phyloP scores from a whole-genome alignment of 2,113 vertebrate species.

The Gobius niger region DNA sequence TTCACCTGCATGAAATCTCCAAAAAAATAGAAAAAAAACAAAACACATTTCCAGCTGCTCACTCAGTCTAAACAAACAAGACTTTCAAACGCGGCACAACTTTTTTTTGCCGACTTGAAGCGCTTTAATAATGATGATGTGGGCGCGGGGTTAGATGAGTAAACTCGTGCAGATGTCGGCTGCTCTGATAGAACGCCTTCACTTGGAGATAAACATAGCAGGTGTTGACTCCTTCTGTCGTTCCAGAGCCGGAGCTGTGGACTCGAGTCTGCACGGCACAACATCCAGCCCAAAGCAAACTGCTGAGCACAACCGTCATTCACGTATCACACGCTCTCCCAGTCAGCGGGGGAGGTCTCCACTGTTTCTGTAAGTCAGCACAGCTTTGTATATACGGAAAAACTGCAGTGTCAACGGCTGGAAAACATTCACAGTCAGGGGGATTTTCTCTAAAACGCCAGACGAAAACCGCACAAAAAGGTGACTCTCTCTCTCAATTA shows the following conservation, averaged over 20 bases:
- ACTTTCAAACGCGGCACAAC: background rate
- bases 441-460: too few species aligned
- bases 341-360: background rate
- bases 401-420: background rate
- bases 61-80: background rate
- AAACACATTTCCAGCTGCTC: background rate
- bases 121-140: background rate
- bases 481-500: too few species aligned
- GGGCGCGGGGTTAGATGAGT: background rate
- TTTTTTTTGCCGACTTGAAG: slow-evolving; percentile 4
- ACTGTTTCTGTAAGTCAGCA: background rate
- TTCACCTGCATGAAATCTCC: background rate
- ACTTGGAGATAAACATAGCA: slow-evolving; percentile 1
- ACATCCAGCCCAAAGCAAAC: background rate
- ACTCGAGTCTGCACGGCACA: background rate
- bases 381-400: background rate
- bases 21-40: background rate
- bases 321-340: background rate
- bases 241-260: background rate
- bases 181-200: background rate
- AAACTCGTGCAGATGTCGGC: background rate
- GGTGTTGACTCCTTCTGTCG: background rate
- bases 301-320: background rate
- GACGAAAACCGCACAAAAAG: too few species aligned
- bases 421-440: too few species aligned